Evolutionary conservation across 1,140 invertebrate genomes (phyloP), one percentile per base, ranked within the genome.

Genomic region (Drosophila erecta): DNA sequence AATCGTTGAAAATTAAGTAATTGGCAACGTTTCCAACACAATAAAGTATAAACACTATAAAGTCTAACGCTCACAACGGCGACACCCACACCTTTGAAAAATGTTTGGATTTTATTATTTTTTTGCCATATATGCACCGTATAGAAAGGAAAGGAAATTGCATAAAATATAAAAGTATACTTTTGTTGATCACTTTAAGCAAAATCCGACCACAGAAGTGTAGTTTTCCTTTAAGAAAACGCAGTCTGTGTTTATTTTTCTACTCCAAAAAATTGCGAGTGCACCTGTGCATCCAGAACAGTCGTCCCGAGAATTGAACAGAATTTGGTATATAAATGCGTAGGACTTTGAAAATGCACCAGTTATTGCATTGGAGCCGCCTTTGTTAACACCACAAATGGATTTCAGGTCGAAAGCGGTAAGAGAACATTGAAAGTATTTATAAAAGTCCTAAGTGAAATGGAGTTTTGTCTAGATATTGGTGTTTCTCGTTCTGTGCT

Each of bases 221-320:
- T 12, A 35, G 8, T 2, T 33, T 46, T 33, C 27, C 37, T 4
- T 10, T 7, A 2, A 37, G 15, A 22, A 62, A 33, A 12, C 40
- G 5, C 3, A 10, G 3, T 12, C 8, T 55, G n/a, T 49, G 17
- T 24, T 60, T 44, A 24, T 4, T 4, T 20, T 60, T 20, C 15
- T 3, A 7, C 30, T 44, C 6, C 1, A 7, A 4, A 37, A 37
- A 35, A 20, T 20, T 0, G 20, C 20, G 1, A 22, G 0, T 40
- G 61, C 61, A 65, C 12, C 22, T 65, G 58, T 40, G 12, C 43
- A 38, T 8, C 14, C 3, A 62, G 24, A 37, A n/a, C 58, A 12
- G 10, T 3, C 14, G 24, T 47, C 4, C 33, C 6, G 30, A 30
- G 30, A 30, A 30, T 10, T 2, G 30, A 30, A 30, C 7, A 30